phyloP scores from a whole-genome alignment of 2,113 vertebrate species.

The Catharus minimus region DNA sequence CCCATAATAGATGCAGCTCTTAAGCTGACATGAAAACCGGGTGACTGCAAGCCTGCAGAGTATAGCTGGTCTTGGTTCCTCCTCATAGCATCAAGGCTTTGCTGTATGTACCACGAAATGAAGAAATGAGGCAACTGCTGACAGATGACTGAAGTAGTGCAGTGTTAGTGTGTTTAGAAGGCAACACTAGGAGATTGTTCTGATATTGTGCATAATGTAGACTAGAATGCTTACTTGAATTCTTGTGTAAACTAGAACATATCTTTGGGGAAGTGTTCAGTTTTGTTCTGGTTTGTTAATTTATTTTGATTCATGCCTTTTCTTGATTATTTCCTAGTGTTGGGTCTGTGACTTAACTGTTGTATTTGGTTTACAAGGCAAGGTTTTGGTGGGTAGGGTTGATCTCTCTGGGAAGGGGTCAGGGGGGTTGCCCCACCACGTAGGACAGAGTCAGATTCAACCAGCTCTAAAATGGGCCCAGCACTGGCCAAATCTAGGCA shows the following conservation, averaged over 20 bases:
- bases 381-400: not conserved
- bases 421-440: not conserved
- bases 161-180: not conserved
- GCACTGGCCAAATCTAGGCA: not conserved
- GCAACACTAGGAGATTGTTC: not conserved
- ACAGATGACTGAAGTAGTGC: not conserved
- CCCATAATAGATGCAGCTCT: not conserved
- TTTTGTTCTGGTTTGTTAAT: not conserved
- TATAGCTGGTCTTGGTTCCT: not conserved
- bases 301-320: not conserved
- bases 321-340: not conserved
- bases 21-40: not conserved
- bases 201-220: not conserved
- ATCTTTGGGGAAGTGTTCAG: not conserved
- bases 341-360: not conserved
- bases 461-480: not conserved
- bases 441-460: not conserved
- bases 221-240: not conserved
- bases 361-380: not conserved
- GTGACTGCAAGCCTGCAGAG: not conserved
- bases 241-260: not conserved
- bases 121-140: not conserved
- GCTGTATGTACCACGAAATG: not conserved
- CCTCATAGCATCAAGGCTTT: not conserved
- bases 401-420: not conserved